Evolutionary conservation across 2,888 invertebrate genomes (phyloP).

Genomic region (Sesamia inferens): DNA sequence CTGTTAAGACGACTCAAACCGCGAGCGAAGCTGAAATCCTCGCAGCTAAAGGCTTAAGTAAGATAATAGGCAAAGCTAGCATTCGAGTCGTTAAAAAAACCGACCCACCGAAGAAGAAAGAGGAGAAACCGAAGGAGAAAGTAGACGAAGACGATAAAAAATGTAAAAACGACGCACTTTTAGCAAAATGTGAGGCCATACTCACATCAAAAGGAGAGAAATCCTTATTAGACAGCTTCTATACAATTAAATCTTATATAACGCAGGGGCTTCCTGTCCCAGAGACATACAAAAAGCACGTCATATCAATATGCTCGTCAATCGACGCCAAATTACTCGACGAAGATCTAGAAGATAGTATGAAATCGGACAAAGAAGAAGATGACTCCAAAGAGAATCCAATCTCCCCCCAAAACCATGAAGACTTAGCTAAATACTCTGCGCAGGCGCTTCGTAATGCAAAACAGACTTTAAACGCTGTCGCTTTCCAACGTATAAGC

Average conservation of each 20-base stretch:
- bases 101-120: conserved; percentile 67
- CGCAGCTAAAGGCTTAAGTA: conserved; percentile 85
- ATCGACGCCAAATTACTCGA: conserved; percentile 82
- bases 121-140: conserved; percentile 58
- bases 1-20: conserved; percentile 66
- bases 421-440: conserved; percentile 83
- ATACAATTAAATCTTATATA: conserved; percentile 84
- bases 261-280: conserved; percentile 83
- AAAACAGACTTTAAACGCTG: conserved; percentile 82
- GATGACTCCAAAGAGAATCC: conserved; percentile 59
- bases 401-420: conserved; percentile 74
- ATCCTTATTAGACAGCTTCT: conserved; percentile 81
- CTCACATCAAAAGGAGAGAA: conserved; percentile 83
- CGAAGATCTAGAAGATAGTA: conserved; percentile 77
- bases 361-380: conserved; percentile 68
- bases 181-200: conserved; percentile 84
- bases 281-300: conserved; percentile 83
- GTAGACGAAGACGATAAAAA: conserved; percentile 69
- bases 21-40: conserved; percentile 85
- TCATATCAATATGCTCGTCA: conserved; percentile 82
- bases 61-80: conserved; percentile 83
- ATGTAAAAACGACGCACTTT: conserved; percentile 76
- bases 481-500: conserved; percentile 81
- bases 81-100: conserved; percentile 71
- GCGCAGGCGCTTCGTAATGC: conserved; percentile 84